A percentile compares a stretch with the other conserved stretches of the same genome.
phyloP scores from a whole-genome alignment of 2,797 vertebrate species.

The Intellagama lesueurii region DNA sequence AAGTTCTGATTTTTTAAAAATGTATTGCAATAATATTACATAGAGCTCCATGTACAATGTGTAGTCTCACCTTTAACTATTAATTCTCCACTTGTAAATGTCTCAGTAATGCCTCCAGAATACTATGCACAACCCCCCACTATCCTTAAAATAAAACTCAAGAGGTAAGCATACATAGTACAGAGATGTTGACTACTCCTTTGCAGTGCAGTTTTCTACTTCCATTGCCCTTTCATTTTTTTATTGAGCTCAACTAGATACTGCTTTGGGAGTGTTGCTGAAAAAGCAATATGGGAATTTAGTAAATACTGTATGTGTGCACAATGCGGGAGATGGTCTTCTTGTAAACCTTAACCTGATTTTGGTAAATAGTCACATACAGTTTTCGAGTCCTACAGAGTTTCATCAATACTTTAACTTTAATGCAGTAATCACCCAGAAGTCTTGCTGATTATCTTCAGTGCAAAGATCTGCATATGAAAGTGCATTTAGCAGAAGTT shows the following conservation, averaged over 20 bases:
- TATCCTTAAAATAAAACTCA: not conserved
- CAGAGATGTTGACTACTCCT: not conserved
- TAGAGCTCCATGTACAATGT: not conserved
- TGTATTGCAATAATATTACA: not conserved
- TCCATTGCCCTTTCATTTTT: not conserved
- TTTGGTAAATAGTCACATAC: not conserved
- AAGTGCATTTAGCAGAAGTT: too few relatives aligned
- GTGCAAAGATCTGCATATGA: too few relatives aligned
- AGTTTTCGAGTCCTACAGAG: too few relatives aligned
- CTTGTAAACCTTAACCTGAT: not conserved
- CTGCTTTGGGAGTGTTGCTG: not conserved
- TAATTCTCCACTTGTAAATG: not conserved
- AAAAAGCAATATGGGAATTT: not conserved
- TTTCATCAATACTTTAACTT: not conserved
- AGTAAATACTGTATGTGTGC: not conserved
- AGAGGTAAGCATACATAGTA: not conserved
- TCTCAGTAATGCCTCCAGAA: not conserved
- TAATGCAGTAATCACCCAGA: not conserved
- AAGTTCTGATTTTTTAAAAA: not conserved
- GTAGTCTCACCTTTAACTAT: not conserved
- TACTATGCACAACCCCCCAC: not conserved
- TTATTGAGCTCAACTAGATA: not conserved
- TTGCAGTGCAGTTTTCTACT: not conserved
- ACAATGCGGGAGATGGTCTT: not conserved
- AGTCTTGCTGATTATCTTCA: too few relatives aligned